Base-by-base conservation (phyloP, 2,113 vertebrate species). In the Himantopus leucocephalus region DNA sequence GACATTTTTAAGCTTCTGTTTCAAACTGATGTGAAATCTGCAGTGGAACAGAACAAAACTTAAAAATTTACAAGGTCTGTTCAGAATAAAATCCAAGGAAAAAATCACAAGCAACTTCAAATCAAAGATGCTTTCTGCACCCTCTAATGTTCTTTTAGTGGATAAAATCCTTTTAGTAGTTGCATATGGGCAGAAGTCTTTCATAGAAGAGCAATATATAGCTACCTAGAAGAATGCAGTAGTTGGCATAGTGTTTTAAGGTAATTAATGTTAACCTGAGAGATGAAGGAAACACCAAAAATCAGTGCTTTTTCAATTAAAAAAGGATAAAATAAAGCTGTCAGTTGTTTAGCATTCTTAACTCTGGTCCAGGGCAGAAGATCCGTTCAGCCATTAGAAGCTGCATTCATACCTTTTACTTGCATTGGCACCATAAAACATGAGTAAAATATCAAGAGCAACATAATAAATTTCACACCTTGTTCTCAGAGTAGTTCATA, bases 381-480 rank as follows among this genome's bases (percentile, higher is more conserved):
- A 56, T 79, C 90, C 68, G 27, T 12, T 85, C 48, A 85, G n/a
- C 39, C 29, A 48, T 8, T n/a, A 90, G 58, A 84, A 84, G 67
- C 82, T 81, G 29, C 45, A 64, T 50, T 93, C 52, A 64, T 64
- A 71, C 23, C 19, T 52, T 39, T 1, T 50, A 92, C 92, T 96
- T 96, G 77, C 86, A 75, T 8, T 92, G 91, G 94, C 85, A 92
- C 41, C 55, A 81, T n/a, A 93, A 83, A 96, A 93, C 30, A 63
- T 14, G 15, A 80, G 77, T 55, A 84, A 94, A 94, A 85, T 88
- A 94, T 62, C 82, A 90, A 93, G 77, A 85, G 27, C 66, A 83
- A 52, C 62, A 41, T 66, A 83, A 81, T 85, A 88, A 87, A 95
- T 90, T 91, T 97, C 63, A 82, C 91, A 94, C 84, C 90, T 96